These are phyloP conservation scores for Meganola albula DNA, from an alignment of 2,888 invertebrate genomes.

Conservation along the genomic window DNA sequence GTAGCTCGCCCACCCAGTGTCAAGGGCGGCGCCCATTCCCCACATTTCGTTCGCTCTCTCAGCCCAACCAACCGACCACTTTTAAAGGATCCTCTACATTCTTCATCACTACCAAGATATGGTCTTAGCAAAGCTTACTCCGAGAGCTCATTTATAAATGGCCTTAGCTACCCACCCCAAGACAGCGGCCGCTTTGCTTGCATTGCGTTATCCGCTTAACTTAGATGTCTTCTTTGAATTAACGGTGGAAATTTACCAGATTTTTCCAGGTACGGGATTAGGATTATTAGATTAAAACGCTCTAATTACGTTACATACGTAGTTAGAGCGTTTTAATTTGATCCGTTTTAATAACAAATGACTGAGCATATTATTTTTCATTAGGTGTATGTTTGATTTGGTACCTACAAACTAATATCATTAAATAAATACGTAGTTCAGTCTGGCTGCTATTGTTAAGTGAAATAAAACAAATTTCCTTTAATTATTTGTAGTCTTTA, in stretches of 20 bases:
- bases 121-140: slow-evolving; percentile 21
- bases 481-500: no score
- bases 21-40: slow-evolving; percentile 55
- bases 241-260: slow-evolving; percentile 39
- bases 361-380: no score
- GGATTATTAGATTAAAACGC: slow-evolving; percentile 26
- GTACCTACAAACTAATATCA: no score
- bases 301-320: no score
- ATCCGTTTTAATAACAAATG: no score
- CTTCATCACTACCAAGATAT: slow-evolving; percentile 25
- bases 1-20: slow-evolving; percentile 46
- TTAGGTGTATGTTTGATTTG: no score
- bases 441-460: no score
- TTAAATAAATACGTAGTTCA: no score
- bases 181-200: slow-evolving; percentile 32
- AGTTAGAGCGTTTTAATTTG: no score
- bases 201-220: slow-evolving; percentile 37
- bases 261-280: slow-evolving; percentile 28
- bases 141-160: slow-evolving; percentile 31
- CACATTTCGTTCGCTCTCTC: slow-evolving; percentile 28
- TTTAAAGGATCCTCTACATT: slow-evolving; percentile 33
- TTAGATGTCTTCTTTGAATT: slow-evolving; percentile 41
- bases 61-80: slow-evolving; percentile 25
- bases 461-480: no score
- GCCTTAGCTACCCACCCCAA: slow-evolving; percentile 24